Evolutionary conservation across 2,888 invertebrate species (phyloP).

Genomic region (Leptogaster cylindrica): DNA sequence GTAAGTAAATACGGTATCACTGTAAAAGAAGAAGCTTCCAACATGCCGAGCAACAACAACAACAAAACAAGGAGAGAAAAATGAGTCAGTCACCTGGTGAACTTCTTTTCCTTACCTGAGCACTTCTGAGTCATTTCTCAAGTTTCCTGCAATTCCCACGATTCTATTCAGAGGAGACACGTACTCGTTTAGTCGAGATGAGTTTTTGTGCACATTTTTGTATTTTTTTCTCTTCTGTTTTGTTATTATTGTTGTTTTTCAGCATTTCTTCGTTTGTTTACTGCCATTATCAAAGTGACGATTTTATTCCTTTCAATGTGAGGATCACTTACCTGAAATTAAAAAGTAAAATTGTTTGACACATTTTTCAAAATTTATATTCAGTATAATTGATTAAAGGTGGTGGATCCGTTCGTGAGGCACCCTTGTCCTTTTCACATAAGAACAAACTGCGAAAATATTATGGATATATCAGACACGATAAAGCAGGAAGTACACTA

Average conservation of each 20-base stretch:
- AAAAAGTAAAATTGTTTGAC: slow-evolving; percentile 26
- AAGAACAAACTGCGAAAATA: too few relatives aligned
- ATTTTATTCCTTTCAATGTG: slow-evolving; percentile 1
- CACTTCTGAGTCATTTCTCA: slow-evolving; percentile 29
- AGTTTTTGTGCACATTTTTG: background rate
- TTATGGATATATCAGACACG: too few relatives aligned
- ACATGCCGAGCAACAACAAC: background rate
- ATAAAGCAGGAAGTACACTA: too few relatives aligned
- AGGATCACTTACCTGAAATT: slow-evolving; percentile 30
- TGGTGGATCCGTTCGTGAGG: too few relatives aligned
- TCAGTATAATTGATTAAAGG: too few relatives aligned
- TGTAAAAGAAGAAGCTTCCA: slow-evolving; percentile 11
- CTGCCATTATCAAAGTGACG: slow-evolving; percentile 13
- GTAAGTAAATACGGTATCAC: slow-evolving; percentile 12
- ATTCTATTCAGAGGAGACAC: slow-evolving; percentile 15
- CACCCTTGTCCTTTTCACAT: too few relatives aligned
- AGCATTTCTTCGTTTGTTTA: background rate
- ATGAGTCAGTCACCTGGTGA: slow-evolving; percentile 37
- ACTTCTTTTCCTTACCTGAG: slow-evolving; percentile 18
- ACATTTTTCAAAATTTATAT: too few relatives aligned
- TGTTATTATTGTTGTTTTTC: background rate
- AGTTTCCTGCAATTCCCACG: slow-evolving; percentile 32
- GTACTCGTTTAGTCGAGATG: slow-evolving; percentile 8
- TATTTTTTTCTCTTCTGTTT: background rate
- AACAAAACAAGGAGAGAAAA: background rate